These are phyloP conservation scores for Catharus fuscescens DNA, from an alignment of 2,113 vertebrate genomes.

Conservation along the genomic window DNA sequence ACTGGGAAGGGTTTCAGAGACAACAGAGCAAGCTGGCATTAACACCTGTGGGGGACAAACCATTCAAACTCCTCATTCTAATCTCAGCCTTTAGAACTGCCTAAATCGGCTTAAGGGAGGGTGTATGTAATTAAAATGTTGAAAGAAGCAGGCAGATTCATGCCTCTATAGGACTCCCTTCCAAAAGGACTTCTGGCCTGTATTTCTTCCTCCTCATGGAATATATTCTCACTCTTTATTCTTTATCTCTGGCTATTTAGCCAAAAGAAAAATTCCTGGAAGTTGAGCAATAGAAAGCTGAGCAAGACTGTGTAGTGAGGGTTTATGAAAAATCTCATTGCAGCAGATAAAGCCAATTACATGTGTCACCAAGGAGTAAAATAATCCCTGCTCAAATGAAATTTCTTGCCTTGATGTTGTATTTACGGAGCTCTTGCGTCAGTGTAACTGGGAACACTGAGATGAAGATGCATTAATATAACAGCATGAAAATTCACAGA, in stretches of 20 bases:
- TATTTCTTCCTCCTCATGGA: not conserved
- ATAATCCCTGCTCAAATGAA: not conserved
- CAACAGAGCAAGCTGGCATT: not conserved
- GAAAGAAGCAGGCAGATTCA: not conserved
- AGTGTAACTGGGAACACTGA: not conserved
- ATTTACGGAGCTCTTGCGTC: not conserved
- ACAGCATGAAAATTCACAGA: not conserved
- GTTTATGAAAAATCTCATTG: slow-evolving; percentile 37
- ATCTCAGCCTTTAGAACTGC: not conserved
- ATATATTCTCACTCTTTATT: not conserved
- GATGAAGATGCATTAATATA: not conserved
- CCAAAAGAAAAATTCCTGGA: not conserved
- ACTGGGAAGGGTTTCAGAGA: not conserved
- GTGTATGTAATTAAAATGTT: not conserved
- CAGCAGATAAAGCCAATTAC: slow-evolving; percentile 35
- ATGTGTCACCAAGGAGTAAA: not conserved
- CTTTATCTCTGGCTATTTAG: not conserved
- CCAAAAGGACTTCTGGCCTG: not conserved
- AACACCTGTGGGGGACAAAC: not conserved
- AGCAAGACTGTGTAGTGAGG: not conserved
- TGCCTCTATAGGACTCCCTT: not conserved
- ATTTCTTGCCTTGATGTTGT: not conserved
- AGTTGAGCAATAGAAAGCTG: not conserved
- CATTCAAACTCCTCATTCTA: not conserved
- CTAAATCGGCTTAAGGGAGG: not conserved